Evolutionary conservation across 2,888 invertebrate genomes (phyloP).

Genomic region (Amiota minor): DNA sequence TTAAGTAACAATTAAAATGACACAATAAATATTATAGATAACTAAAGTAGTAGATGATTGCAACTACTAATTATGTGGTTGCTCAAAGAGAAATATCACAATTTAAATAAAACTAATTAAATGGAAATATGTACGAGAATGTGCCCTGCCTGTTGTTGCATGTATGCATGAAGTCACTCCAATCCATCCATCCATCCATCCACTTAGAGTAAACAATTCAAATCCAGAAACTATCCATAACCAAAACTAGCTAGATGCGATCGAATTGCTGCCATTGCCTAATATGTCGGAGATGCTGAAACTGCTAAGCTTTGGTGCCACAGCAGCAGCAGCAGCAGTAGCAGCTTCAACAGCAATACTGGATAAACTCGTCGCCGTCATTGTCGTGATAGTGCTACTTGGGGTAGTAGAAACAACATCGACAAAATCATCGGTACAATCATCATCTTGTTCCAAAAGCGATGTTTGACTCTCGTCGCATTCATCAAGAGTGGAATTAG

Average conservation of each 20-base stretch:
- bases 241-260: conserved; percentile 39
- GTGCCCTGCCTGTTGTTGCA: conserved; percentile 5
- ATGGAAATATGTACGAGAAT: not conserved
- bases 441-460: conserved; percentile 40
- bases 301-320: conserved; percentile 61
- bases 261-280: conserved; percentile 46
- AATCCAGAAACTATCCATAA: not conserved
- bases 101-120: conserved; percentile 44
- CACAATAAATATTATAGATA: conserved; percentile 56
- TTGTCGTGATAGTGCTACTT: not conserved
- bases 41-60: not conserved
- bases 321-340: conserved; percentile 30
- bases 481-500: conserved; percentile 29
- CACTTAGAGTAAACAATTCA: conserved; percentile 11
- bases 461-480: conserved; percentile 29
- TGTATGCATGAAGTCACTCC: no score
- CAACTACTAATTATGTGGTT: no score
- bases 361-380: conserved; percentile 27
- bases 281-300: conserved; percentile 72
- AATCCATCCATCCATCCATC: not conserved
- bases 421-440: conserved; percentile 57
- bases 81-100: conserved; percentile 54
- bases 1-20: conserved; percentile 59
- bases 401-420: conserved; percentile 60
- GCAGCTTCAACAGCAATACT: conserved; percentile 18